Evolutionary conservation across 1,140 invertebrate genomes (phyloP), one percentile per base, ranked within the genome.

Genomic region (Penaeus japonicus): DNA sequence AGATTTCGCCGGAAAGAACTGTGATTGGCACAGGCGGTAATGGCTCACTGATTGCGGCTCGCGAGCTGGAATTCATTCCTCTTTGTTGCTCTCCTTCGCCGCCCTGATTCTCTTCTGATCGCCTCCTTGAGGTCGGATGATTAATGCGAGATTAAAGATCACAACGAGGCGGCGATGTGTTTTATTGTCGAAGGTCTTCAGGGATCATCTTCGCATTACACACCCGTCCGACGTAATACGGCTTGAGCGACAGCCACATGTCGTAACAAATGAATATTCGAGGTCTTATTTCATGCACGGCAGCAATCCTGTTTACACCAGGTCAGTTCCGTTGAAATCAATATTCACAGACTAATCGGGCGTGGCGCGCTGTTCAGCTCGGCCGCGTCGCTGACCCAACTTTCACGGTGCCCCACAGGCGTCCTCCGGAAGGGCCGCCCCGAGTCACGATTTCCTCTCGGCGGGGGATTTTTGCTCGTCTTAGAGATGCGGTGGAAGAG

Each of bases 261-360:
- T 78, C 32, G 75, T 35, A 78, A 78, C 75, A 35, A 78, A 78
- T 53, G 35, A 78, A 78, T 53, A 78, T 39, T 22, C 75, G 47
- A 47, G 75, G 32, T 47, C 35, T 47, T 78, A 78, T 78, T 78
- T 78, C 35, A 53, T 53, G 35, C 75, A 78, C 75, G 32, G 35
- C 30, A 22, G 12, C 75, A 47, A 78, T 78, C 75, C 75, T 78
- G 75, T 78, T 78, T 78, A 78, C 75, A 78, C 75, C 75, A 78
- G 47, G 75, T 78, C 75, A 22, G 30, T 20, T 18, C 17, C 75
- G 32, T 39, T 78, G 75, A 78, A 78, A 78, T 78, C 75, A 24
- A 78, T 78, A 47, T 78, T 78, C 75, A 78, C 35, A 78, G 32
- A 39, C 47, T 78, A 78, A 78, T 53, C 75, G 47, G 32, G 24